Evolutionary conservation across 1,140 invertebrate genomes (phyloP).

Genomic region (Nylanderia fulva): DNA sequence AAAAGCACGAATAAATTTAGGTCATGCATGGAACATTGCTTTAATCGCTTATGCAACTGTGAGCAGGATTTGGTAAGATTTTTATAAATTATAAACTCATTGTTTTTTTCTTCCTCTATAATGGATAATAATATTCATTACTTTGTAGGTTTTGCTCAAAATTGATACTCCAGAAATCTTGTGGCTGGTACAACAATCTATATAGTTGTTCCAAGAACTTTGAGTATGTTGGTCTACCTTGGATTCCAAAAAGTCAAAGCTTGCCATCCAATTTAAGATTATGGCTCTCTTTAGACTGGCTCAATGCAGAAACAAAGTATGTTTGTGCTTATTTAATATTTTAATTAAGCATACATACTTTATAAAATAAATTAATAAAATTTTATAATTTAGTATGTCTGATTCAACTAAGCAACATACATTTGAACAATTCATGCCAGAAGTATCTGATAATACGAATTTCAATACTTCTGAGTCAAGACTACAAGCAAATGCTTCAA

Average conservation of each 20-base stretch:
- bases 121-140: slow-evolving; percentile 20
- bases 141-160: slow-evolving; percentile 81
- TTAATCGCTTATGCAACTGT: slow-evolving; percentile 86
- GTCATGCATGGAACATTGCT: slow-evolving; percentile 87
- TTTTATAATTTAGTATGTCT: too few species aligned
- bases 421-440: background rate
- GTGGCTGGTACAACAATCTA: slow-evolving; percentile 86
- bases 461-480: background rate
- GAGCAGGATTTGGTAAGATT: slow-evolving; percentile 86
- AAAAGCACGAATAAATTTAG: slow-evolving; percentile 85
- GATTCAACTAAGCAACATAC: background rate
- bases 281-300: slow-evolving; percentile 86
- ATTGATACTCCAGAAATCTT: slow-evolving; percentile 84
- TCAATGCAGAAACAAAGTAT: slow-evolving; percentile 79
- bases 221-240: slow-evolving; percentile 83
- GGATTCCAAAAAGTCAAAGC: slow-evolving; percentile 84
- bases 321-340: slow-evolving; percentile 18
- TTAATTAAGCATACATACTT: slow-evolving; percentile 17
- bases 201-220: slow-evolving; percentile 82
- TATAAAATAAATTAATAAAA: too few species aligned
- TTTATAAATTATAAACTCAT: slow-evolving; percentile 9
- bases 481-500: background rate
- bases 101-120: background rate
- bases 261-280: slow-evolving; percentile 84
- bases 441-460: background rate